Evolutionary conservation across 2,888 invertebrate species (phyloP).

Genomic region (Gastrophysa polygoni): DNA sequence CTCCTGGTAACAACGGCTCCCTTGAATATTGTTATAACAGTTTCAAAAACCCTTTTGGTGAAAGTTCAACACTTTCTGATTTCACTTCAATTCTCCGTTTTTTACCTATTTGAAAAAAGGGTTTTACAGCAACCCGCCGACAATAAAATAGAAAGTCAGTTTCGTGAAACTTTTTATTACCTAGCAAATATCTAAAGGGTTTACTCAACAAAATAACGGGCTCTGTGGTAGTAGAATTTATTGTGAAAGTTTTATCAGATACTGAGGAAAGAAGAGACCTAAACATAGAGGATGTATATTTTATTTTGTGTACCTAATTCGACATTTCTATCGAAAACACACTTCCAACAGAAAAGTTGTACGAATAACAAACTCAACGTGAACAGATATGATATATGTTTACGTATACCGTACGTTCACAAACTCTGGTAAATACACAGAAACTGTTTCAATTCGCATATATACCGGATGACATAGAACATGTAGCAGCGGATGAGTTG

Average conservation of each 20-base stretch:
- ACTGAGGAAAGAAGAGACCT: constrained; percentile 8
- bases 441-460: too few species aligned
- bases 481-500: too few species aligned
- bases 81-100: constrained; percentile 34
- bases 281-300: constrained; percentile 7
- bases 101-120: constrained; percentile 47
- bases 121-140: constrained; percentile 41
- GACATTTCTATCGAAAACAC: neutral
- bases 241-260: constrained; percentile 31
- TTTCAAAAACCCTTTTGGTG: constrained; percentile 44
- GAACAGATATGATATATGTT: too few species aligned
- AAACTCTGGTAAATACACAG: too few species aligned
- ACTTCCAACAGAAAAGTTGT: neutral
- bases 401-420: too few species aligned
- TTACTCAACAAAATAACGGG: constrained; percentile 29
- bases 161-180: constrained; percentile 45
- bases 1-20: constrained; percentile 15
- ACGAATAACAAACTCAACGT: neutral
- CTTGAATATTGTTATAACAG: constrained; percentile 18
- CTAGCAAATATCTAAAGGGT: constrained; percentile 36
- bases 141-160: constrained; percentile 48
- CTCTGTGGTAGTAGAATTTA: constrained; percentile 24
- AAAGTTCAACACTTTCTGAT: constrained; percentile 45
- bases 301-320: neutral
- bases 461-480: too few species aligned